Base-by-base conservation (phyloP, 53 echinoderm and acorn worm genomes). In the Holothuria leucospilota region DNA sequence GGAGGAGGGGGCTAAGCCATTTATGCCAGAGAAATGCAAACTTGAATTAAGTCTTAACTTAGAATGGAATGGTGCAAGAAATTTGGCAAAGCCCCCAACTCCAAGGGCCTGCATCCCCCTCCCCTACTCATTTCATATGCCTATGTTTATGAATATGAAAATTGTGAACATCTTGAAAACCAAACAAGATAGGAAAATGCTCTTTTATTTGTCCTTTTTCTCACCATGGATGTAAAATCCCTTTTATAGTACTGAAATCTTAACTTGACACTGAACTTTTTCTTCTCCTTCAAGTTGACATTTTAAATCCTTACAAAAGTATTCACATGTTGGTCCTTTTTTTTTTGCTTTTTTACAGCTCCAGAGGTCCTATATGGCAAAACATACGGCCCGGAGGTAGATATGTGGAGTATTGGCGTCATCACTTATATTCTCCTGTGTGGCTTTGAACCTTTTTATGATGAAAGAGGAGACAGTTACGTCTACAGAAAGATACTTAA, bases 341-440 rank as follows among this genome's bases (percentile, higher is more conserved):
- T 67, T 13, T 30, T 8, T 11, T 27, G 0, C 5, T 13, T 23
- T 67, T 67, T 29, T 58, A 63, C 92, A 99, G 99, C 99, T 51
- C 98, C 98, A 0, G 98, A 98, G 85, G 95, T 99, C 26, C 87
- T 99, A 13, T 68, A 81, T 24, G 92, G 90, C 26, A 90, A 87
- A 65, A 86, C 88, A 3, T 99, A 99, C 89, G 85, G 85, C 61
- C 89, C 87, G 24, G 89, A 86, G 59, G 99, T 99, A 21, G 99
- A 99, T 61, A 95, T 99, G 99, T 99, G 99, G 99, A 99, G 99
- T 65, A 92, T 99, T 13, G 99, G 99, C 25, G 99, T 95, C 51
- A 95, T 95, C 51, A 94, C 94, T 23, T 99, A 99, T 88, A 99
- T 99, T 69, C 90, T 99, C 2, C 91, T 99, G 20, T 99, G 99